Percentiles rank a stretch among this genome's conserved stretches.
phyloP scores from a whole-genome alignment of 2,888 invertebrate genomes.

The Nebria brevicollis region DNA sequence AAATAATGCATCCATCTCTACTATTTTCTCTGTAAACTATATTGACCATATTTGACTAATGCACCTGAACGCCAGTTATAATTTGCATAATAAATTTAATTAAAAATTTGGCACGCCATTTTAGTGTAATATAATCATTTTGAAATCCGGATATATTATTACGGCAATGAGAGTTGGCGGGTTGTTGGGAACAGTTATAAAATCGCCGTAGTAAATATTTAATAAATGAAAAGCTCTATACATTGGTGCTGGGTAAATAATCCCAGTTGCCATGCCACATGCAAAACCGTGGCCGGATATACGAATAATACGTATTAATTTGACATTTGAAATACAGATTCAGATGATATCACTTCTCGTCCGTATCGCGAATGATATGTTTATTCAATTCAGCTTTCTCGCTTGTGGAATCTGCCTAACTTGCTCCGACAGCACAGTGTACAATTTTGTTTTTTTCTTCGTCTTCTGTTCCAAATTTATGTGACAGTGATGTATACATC shows the following conservation, averaged over 20 bases:
- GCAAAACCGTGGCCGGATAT: neutral
- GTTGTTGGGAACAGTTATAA: neutral
- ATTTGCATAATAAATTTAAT: conserved; percentile 19
- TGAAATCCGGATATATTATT: conserved; percentile 6
- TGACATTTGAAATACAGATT: conserved; percentile 44
- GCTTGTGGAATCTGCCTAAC: neutral
- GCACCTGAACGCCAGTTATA: neutral
- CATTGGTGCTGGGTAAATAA: conserved; percentile 11
- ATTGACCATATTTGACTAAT: neutral
- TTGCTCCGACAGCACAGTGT: neutral
- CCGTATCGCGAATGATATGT: conserved; percentile 7
- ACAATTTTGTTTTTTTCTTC: conserved; percentile 2
- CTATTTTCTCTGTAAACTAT: neutral
- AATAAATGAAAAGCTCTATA: conserved; percentile 15
- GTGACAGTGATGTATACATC: neutral
- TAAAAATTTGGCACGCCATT: conserved; percentile 12
- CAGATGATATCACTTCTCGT: conserved; percentile 2
- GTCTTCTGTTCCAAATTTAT: neutral
- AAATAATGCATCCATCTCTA: neutral
- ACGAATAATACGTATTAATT: conserved; percentile 38
- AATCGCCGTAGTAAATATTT: conserved; percentile 13
- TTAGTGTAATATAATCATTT: neutral
- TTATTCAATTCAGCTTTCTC: conserved; percentile 13
- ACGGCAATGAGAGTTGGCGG: neutral
- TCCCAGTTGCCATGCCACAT: conserved; percentile 2